phyloP scores from a whole-genome alignment of 2,113 vertebrate species.

The Podarcis cretensis region DNA sequence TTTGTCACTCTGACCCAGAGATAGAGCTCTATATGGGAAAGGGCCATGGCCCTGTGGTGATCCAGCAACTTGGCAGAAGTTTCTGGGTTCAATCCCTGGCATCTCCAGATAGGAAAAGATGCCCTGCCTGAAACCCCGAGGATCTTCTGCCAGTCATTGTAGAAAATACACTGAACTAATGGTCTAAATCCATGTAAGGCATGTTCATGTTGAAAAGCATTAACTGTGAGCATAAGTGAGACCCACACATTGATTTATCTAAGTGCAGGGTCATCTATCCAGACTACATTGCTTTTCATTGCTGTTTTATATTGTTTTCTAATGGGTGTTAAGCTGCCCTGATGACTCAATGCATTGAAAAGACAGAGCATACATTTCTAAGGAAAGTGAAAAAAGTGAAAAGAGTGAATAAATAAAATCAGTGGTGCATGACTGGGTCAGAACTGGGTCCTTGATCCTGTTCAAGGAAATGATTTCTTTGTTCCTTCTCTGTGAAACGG shows the following conservation, averaged over 20 bases:
- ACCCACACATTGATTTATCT: background rate
- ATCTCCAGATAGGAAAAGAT: no score
- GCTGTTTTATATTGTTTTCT: background rate
- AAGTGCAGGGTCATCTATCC: background rate
- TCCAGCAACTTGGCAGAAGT: no score
- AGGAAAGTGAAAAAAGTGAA: background rate
- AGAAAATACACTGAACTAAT: no score
- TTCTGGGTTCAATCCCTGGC: no score
- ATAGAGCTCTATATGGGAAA: no score
- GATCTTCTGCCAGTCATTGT: no score
- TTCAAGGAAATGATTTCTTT: no score
- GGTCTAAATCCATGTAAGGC: no score
- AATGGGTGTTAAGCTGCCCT: background rate
- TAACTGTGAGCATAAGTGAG: no score
- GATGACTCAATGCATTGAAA: background rate
- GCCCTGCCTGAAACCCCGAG: no score
- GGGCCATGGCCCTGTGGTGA: no score
- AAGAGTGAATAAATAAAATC: background rate
- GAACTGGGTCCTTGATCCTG: background rate
- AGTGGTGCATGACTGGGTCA: background rate
- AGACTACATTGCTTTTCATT: background rate
- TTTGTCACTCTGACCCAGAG: no score
- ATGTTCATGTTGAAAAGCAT: background rate
- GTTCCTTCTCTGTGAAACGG: background rate
- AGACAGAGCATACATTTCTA: background rate